phyloP scores from a whole-genome alignment of 1,140 invertebrate genomes.

The Drosophila kikkawai region DNA sequence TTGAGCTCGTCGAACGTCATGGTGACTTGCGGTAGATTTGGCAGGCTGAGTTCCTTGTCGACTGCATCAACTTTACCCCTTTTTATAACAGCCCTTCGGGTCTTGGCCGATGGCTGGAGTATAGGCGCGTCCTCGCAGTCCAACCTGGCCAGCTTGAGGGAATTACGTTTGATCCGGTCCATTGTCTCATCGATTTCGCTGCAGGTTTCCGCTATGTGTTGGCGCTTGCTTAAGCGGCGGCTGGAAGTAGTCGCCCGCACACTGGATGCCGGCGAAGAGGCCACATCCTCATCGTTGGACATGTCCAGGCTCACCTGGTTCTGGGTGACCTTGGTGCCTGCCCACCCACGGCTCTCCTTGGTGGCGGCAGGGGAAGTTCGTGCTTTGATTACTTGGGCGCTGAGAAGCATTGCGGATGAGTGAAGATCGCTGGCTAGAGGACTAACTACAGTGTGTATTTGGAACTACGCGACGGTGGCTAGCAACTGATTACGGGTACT shows the following conservation, averaged over 20 bases:
- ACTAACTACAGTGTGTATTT: slow-evolving; percentile 40
- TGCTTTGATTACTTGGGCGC: slow-evolving; percentile 13
- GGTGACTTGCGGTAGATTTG: slow-evolving; percentile 29
- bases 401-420: slow-evolving; percentile 34
- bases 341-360: background rate
- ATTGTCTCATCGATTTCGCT: slow-evolving; percentile 43
- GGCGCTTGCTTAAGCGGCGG: slow-evolving; percentile 21
- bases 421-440: slow-evolving; percentile 29
- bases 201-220: slow-evolving; percentile 18
- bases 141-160: slow-evolving; percentile 46
- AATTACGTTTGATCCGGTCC: slow-evolving; percentile 25
- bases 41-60: slow-evolving; percentile 17
- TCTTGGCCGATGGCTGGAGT: slow-evolving; percentile 20
- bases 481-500: slow-evolving; percentile 31
- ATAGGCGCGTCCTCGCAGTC: slow-evolving; percentile 53
- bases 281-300: slow-evolving; percentile 18
- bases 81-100: slow-evolving; percentile 2
- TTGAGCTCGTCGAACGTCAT: slow-evolving; percentile 70
- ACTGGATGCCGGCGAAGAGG: background rate
- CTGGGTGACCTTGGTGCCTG: slow-evolving; percentile 13
- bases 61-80: slow-evolving; percentile 22
- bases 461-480: slow-evolving; percentile 28
- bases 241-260: background rate
- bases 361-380: background rate
- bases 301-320: slow-evolving; percentile 31